Evolutionary conservation across 1,140 invertebrate species (phyloP), one percentile per base, ranked within the genome.

Genomic region (Nasonia giraulti): DNA sequence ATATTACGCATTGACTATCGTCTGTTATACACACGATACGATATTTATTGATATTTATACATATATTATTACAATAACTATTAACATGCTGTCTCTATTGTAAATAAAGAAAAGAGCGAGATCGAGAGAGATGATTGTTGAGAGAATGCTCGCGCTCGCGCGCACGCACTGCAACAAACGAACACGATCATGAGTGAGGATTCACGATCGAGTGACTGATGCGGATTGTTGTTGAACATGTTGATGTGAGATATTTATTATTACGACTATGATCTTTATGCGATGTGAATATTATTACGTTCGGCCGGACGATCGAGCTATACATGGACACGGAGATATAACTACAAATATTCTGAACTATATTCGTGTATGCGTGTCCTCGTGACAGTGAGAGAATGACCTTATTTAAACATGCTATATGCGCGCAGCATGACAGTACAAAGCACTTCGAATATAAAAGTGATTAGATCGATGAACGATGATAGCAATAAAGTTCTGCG

Each of bases 401-500:
- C 73, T 76, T 75, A 83, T 86, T 79, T 86, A 86, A 81, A 85
- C 55, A n/a, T 77, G 83, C 27, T 37, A 14, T n/a, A 76, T 83
- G 69, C n/a, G 74, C 71, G 66, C 73, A 74, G 55, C 3, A 80
- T 83, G 40, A 84, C 75, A 88, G 84, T 80, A 85, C 69, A 83
- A 86, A 83, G 66, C 73, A 62, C 66, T 86, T 85, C 33, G 37
- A 86, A 74, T 81, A 84, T 81, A 74, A 73, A 85, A 80, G 78
- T 85, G 62, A 84, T 79, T 84, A 80, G 66, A 81, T 77, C 71
- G 37, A 80, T 75, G 50, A 84, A 80, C 40, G 68, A 82, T 69
- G 31, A 86, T 87, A 87, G 87, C 77, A 87, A 88, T 88, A 89
- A 85, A 87, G 84, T 87, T 89, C 80, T 89, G 76, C 86, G 75